Evolutionary conservation across 2,797 vertebrate genomes (phyloP).

Genomic region (Alcedo atthis): DNA sequence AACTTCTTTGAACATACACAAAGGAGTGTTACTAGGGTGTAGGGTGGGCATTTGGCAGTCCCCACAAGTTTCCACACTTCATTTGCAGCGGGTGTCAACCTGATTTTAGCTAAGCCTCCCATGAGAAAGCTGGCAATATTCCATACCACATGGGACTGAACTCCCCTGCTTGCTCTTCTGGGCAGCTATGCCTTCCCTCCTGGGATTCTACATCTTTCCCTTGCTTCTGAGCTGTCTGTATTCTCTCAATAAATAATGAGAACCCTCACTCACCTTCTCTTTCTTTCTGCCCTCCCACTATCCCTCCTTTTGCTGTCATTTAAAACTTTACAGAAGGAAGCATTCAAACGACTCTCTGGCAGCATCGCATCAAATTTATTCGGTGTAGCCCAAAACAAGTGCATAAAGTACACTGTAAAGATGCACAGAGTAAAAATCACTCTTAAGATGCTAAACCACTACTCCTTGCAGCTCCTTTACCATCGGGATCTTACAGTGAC

Average conservation of each 20-base stretch:
- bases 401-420: background rate
- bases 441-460: background rate
- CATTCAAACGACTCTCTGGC: background rate
- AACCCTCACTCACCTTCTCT: background rate
- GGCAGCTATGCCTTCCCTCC: background rate
- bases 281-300: background rate
- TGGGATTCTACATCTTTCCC: background rate
- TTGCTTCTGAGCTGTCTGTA: background rate
- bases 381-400: background rate
- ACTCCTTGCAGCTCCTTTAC: background rate
- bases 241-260: background rate
- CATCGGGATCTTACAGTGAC: background rate
- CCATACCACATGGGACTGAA: background rate
- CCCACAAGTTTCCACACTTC: background rate
- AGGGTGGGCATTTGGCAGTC: background rate
- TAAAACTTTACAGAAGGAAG: background rate
- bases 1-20: background rate
- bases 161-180: background rate
- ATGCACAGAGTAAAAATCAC: background rate
- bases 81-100: background rate
- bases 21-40: background rate
- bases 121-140: background rate
- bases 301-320: background rate
- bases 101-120: background rate
- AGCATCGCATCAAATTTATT: background rate